phyloP scores from a whole-genome alignment of 1,140 invertebrate genomes.

The Phthorimaea operculella region DNA sequence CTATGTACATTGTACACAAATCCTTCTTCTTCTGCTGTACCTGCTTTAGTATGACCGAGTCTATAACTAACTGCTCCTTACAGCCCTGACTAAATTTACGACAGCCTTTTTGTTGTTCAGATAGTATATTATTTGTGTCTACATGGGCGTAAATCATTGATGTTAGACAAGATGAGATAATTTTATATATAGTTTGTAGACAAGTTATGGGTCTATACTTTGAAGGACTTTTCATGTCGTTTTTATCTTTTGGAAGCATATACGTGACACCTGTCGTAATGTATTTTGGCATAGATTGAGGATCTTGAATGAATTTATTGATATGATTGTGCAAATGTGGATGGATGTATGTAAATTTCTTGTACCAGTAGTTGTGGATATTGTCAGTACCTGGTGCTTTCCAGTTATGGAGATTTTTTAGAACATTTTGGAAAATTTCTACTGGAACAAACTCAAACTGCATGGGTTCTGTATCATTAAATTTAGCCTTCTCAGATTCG shows the following conservation, averaged over 20 bases:
- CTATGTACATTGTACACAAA: too few species aligned
- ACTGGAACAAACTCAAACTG: constrained; percentile 4
- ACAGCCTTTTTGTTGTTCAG: too few species aligned
- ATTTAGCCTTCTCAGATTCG: not conserved
- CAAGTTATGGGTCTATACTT: too few species aligned
- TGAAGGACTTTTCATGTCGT: constrained; percentile 1
- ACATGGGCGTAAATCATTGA: too few species aligned
- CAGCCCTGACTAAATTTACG: too few species aligned
- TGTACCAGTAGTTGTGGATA: constrained; percentile 8
- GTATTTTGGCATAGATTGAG: not conserved
- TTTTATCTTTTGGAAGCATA: constrained; percentile 2
- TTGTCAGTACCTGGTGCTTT: too few species aligned
- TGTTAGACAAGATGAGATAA: too few species aligned
- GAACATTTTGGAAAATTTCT: constrained; percentile 3
- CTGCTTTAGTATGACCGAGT: too few species aligned
- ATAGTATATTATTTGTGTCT: too few species aligned
- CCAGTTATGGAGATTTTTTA: constrained; percentile 3
- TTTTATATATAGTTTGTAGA: too few species aligned
- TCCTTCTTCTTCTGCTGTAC: too few species aligned
- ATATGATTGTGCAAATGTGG: constrained; percentile 3
- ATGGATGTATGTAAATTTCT: constrained; percentile 6
- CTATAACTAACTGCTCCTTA: too few species aligned
- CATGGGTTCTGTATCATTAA: not conserved
- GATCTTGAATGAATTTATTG: constrained; percentile 2
- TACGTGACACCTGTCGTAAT: not conserved